phyloP scores from a whole-genome alignment of 1,140 invertebrate species.

The Drosophila prosaltans region DNA sequence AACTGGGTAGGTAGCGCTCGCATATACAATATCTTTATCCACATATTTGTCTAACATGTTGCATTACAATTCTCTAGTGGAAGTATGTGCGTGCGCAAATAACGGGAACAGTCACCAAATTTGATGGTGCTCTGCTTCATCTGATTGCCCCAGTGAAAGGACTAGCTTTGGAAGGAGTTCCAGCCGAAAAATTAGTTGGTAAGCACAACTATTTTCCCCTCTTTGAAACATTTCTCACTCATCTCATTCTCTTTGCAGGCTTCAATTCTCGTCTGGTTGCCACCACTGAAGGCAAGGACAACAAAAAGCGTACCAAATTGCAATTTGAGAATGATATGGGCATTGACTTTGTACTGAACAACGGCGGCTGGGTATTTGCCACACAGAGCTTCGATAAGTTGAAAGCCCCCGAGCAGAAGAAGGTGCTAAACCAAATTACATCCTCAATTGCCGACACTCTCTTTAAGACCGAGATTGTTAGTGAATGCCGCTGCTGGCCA shows the following conservation, averaged over 20 bases:
- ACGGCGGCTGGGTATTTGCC: slow-evolving; percentile 76
- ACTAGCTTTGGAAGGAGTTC: slow-evolving; percentile 64
- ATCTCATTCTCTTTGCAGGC: slow-evolving; percentile 44
- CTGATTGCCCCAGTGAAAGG: slow-evolving; percentile 73
- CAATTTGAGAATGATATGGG: slow-evolving; percentile 85
- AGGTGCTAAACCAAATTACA: slow-evolving; percentile 58
- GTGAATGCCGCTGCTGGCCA: slow-evolving; percentile 67
- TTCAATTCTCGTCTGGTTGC: slow-evolving; percentile 84
- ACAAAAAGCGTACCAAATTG: slow-evolving; percentile 85
- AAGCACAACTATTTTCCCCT: slow-evolving; percentile 10
- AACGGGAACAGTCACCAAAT: slow-evolving; percentile 57
- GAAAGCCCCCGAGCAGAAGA: slow-evolving; percentile 67
- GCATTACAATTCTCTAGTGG: slow-evolving; percentile 37
- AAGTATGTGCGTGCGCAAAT: slow-evolving; percentile 66
- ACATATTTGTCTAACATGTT: not conserved
- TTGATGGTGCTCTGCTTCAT: slow-evolving; percentile 70
- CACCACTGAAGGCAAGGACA: slow-evolving; percentile 85
- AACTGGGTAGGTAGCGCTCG: slow-evolving; percentile 67
- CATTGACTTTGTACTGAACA: slow-evolving; percentile 82
- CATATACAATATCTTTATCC: not conserved
- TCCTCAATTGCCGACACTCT: slow-evolving; percentile 74
- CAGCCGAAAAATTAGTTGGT: slow-evolving; percentile 74
- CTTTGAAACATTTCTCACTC: slow-evolving; percentile 61
- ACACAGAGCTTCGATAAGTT: slow-evolving; percentile 74
- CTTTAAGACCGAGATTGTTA: slow-evolving; percentile 73